Conservation (phyloP, 2,113 vertebrate genomes). For the Puffinus mauretanicus region DNA sequence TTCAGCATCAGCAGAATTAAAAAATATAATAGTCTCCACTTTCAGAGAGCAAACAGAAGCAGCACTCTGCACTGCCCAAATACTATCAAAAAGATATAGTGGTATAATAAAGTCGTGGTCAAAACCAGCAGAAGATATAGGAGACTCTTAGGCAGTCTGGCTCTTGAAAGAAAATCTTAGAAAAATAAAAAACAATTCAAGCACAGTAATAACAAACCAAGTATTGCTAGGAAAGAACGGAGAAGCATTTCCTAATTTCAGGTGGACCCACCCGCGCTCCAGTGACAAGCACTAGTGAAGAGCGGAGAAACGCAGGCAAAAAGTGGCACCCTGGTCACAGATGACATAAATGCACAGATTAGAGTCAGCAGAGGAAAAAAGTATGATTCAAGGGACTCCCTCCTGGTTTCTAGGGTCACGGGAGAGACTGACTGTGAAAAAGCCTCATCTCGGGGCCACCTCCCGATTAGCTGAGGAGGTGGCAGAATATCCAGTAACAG, state of each 20-base stretch:
- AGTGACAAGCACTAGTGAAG: fast-evolving
- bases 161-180: neutral
- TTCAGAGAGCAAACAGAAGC: neutral
- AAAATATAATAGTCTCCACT: neutral
- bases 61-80: fast-evolving
- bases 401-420: neutral
- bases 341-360: fast-evolving
- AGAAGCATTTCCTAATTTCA: fast-evolving
- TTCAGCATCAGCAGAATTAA: neutral
- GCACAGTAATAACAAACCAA: neutral
- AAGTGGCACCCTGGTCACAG: fast-evolving
- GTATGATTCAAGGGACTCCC: fast-evolving
- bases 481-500: neutral
- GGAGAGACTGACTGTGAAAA: neutral
- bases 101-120: neutral
- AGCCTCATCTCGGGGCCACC: fast-evolving
- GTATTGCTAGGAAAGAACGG: neutral
- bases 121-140: neutral
- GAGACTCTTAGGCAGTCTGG: neutral
- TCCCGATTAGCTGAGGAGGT: fast-evolving
- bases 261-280: neutral
- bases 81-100: fast-evolving
- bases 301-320: fast-evolving
- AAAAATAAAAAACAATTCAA: neutral
- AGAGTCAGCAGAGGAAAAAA: neutral